Evolutionary conservation across 2,888 invertebrate genomes (phyloP).

Genomic region (Cataglyphis cursor): DNA sequence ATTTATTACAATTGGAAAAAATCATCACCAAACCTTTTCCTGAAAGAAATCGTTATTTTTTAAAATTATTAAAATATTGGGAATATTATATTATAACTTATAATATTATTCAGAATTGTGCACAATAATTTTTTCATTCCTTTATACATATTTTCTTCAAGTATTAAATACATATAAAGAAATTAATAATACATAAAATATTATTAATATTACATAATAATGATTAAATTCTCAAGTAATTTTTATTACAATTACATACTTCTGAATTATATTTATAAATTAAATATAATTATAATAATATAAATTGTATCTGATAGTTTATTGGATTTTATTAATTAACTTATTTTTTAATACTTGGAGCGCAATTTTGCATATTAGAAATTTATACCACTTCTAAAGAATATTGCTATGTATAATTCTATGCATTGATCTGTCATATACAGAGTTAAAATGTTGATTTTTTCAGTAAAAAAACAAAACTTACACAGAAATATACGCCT

Average conservation of each 20-base stretch:
- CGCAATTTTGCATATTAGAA: conserved; percentile 65
- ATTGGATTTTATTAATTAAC: conserved; percentile 24
- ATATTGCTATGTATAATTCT: conserved; percentile 57
- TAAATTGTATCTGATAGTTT: neutral
- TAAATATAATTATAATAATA: neutral
- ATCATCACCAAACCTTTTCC: conserved; percentile 51
- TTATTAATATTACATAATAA: conserved; percentile 11
- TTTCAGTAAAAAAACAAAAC: conserved; percentile 15
- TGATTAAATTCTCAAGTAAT: conserved; percentile 25
- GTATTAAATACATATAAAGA: conserved; percentile 32
- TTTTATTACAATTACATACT: conserved; percentile 14
- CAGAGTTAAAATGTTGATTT: conserved; percentile 46
- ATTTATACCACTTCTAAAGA: conserved; percentile 49
- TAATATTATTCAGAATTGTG: conserved; percentile 69
- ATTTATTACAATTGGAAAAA: conserved; percentile 56
- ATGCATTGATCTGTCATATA: conserved; percentile 59
- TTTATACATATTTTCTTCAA: conserved; percentile 62
- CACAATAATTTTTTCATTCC: conserved; percentile 69
- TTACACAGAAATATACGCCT: conserved; percentile 19
- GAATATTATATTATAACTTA: conserved; percentile 61
- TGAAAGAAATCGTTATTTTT: conserved; percentile 69
- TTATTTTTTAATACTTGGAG: conserved; percentile 49
- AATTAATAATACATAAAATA: conserved; percentile 17
- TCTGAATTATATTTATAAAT: conserved; percentile 18
- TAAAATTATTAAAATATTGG: conserved; percentile 58